Base-by-base conservation (phyloP, 2,113 vertebrate species). In the Nothobranchius furzeri region DNA sequence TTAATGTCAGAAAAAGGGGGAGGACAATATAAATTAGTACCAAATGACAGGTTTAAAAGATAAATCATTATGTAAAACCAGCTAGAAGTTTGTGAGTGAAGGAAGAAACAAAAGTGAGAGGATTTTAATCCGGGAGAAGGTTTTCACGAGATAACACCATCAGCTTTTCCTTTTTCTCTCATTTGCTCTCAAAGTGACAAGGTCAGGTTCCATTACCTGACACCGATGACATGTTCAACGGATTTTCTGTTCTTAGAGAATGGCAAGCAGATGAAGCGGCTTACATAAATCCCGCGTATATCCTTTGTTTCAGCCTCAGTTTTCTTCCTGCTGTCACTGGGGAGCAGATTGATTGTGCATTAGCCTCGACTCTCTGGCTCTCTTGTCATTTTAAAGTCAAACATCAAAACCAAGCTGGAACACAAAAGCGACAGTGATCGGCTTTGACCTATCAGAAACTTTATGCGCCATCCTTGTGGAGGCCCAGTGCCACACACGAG, bases 341-440 rank as follows among this genome's bases (percentile, higher is more conserved):
- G 66, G 54, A 64, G 64, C 45, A 6, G 71, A 76, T 63, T 75
- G 81, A 85, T 78, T 72, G 78, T 1, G 48, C 66, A 49, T 81
- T 79, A 80, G 66, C 54, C 79, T 85, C 81, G 57, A 80, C 75
- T 79, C 73, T 45, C 55, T 12, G 20, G n/a, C 65, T 74, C 52
- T 45, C 40, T 65, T 72, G 79, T 86, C 81, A 78, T 78, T 75
- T 59, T 57, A 53, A 79, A 79, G 85, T 78, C 73, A 59, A 60
- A 70, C 72, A 79, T 84, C 81, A 77, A 78, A 85, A 61, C 69
- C 35, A 9, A 65, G 58, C 49, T 15, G 70, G 52, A 48, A 37
- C 52, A 69, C 51, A 63, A 69, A 75, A 64, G 56, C 79, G 84
- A 78, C 85, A 82, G 75, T 79, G 79, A 83, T 84, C 78, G 74